Percentiles rank a stretch among this genome's conserved stretches.
Evolutionary conservation across 2,888 invertebrate species (phyloP).

Genomic region (Myathropa florea): DNA sequence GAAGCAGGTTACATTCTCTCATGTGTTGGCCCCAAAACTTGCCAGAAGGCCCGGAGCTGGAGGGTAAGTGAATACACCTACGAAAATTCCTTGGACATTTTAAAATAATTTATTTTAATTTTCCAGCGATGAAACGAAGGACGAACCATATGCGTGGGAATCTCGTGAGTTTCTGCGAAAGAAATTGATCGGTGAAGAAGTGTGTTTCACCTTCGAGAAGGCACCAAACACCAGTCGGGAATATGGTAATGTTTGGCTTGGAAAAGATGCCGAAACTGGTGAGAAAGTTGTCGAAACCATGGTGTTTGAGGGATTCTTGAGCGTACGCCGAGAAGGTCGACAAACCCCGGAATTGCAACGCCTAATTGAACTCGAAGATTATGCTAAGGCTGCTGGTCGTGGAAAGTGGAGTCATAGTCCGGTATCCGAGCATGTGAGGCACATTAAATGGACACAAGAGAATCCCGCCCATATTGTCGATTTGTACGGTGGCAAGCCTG

Average conservation of each 20-base stretch:
- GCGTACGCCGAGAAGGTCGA: conserved; percentile 87
- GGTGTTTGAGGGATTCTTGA: conserved; percentile 93
- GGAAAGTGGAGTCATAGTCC: conserved; percentile 87
- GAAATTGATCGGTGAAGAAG: conserved; percentile 94
- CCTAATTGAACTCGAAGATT: conserved; percentile 92
- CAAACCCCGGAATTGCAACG: conserved; percentile 86
- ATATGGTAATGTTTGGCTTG: conserved; percentile 93
- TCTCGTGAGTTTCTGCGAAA: conserved; percentile 96
- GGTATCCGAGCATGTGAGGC: conserved; percentile 87
- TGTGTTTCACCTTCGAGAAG: conserved; percentile 92
- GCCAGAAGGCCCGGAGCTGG: conserved; percentile 86
- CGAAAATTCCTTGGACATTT: background rate
- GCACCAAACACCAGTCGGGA: conserved; percentile 91
- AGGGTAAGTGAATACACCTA: conserved; percentile 73
- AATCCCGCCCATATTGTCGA: conserved; percentile 92
- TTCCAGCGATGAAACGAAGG: conserved; percentile 87
- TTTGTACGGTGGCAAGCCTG: conserved; percentile 90
- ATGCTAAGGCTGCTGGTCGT: conserved; percentile 92
- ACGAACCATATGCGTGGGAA: conserved; percentile 98
- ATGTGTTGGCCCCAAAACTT: conserved; percentile 95
- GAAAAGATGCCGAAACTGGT: conserved; percentile 88
- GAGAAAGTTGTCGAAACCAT: conserved; percentile 95
- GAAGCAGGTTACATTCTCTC: conserved; percentile 93
- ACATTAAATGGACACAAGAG: conserved; percentile 94
- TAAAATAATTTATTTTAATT: conserved; percentile 52